A percentile compares a stretch with the other conserved stretches of the same genome.
These are phyloP conservation scores for Drosophila auraria DNA, from an alignment of 1,140 invertebrate species.

Conservation along the genomic window DNA sequence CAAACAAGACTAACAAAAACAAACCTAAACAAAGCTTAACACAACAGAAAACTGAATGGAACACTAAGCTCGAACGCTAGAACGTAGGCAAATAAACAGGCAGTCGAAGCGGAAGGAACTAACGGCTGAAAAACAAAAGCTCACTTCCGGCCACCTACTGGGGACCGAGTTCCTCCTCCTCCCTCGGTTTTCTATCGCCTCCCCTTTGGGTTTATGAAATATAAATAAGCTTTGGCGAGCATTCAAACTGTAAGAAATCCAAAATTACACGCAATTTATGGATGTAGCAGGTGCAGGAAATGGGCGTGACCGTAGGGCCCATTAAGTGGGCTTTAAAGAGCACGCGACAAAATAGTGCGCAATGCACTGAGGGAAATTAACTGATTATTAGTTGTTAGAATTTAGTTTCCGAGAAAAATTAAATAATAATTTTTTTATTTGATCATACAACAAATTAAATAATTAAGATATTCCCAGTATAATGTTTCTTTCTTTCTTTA, in stretches of 20 bases:
- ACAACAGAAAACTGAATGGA: not conserved
- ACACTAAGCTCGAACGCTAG: conserved; percentile 5
- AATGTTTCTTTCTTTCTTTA: no score
- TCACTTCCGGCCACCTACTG: conserved; percentile 60
- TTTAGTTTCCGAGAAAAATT: no score
- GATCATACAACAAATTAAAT: no score
- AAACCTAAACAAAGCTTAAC: conserved; percentile 3
- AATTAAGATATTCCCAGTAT: no score
- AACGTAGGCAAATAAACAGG: conserved; percentile 41
- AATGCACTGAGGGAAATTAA: conserved; percentile 12
- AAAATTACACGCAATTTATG: conserved; percentile 74
- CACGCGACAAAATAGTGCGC: conserved; percentile 41
- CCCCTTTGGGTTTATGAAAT: conserved; percentile 62
- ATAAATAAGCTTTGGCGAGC: conserved; percentile 68
- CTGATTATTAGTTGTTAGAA: not conserved
- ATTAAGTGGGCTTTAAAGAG: conserved; percentile 54
- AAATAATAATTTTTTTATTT: no score
- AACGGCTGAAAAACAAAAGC: conserved; percentile 82
- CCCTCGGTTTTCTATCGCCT: not conserved
- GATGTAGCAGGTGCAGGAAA: conserved; percentile 37
- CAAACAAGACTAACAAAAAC: conserved; percentile 61
- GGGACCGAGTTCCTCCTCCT: not conserved
- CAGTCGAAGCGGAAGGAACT: conserved; percentile 71
- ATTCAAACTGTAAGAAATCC: conserved; percentile 50
- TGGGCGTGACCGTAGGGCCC: conserved; percentile 37